Conservation (phyloP, 2,113 vertebrate genomes). For the Bungarus multicinctus region DNA sequence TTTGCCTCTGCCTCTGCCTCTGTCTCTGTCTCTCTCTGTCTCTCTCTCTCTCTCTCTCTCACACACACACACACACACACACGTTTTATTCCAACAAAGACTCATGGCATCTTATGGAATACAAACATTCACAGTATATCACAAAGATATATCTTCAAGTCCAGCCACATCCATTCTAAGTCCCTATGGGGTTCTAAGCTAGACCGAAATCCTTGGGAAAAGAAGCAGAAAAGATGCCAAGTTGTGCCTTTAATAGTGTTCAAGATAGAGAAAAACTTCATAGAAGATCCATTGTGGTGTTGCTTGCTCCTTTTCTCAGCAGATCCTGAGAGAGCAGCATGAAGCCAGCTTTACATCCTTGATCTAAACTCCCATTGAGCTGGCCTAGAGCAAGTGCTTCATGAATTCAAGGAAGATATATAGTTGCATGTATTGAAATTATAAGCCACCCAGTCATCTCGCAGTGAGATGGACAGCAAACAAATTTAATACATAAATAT, state of each 20-base stretch:
- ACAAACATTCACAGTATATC: background rate
- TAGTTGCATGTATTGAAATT: background rate
- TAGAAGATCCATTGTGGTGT: background rate
- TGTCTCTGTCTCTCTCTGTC: no score
- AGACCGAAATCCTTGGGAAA: background rate
- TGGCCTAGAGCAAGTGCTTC: background rate
- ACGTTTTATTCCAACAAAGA: background rate
- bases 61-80: background rate
- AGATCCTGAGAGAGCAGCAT: background rate
- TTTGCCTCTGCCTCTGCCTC: no score
- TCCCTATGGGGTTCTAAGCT: background rate
- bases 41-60: no score
- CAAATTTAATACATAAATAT: background rate
- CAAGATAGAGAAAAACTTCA: background rate
- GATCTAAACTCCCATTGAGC: background rate
- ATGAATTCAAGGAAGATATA: background rate
- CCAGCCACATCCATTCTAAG: background rate
- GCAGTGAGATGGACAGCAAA: background rate
- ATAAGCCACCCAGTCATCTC: background rate
- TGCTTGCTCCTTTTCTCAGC: background rate
- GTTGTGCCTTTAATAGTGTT: background rate
- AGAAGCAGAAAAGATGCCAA: background rate
- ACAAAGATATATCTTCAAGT: background rate
- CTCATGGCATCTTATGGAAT: background rate
- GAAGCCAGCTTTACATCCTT: background rate